Percentiles rank a stretch among this genome's conserved stretches.
Evolutionary conservation across 2,797 vertebrate species (phyloP).

Genomic region (Gallinago nigripennis): DNA sequence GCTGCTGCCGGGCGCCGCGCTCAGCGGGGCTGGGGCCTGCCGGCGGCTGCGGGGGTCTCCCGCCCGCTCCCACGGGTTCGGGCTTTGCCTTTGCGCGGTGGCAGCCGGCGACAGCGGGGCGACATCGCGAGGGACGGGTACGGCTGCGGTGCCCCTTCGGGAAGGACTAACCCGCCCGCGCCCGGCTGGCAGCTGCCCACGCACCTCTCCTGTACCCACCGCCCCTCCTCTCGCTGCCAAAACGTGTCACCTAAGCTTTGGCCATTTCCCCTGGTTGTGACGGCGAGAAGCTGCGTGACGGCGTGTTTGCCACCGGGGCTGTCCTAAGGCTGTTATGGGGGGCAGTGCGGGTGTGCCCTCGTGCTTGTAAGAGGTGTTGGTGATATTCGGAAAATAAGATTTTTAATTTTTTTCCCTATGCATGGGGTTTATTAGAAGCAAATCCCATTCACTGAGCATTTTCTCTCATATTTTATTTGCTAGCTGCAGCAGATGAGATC

Average conservation of each 20-base stretch:
- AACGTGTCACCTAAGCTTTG: not conserved
- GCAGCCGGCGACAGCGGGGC: not conserved
- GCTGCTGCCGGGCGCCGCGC: too few relatives aligned
- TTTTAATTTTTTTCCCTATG: not conserved
- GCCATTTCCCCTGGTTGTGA: not conserved
- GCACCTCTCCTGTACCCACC: not conserved
- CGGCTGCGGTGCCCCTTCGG: too few relatives aligned
- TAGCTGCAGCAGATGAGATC: not conserved
- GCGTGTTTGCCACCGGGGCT: not conserved
- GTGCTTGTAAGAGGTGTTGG: not conserved
- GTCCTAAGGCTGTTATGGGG: not conserved
- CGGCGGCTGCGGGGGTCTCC: too few relatives aligned
- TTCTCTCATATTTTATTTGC: not conserved
- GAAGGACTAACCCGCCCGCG: too few relatives aligned
- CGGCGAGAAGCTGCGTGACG: not conserved
- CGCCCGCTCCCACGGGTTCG: not conserved
- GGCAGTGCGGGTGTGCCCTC: not conserved
- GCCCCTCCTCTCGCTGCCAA: not conserved
- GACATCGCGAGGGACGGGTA: too few relatives aligned
- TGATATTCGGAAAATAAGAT: not conserved
- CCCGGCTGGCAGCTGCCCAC: not conserved
- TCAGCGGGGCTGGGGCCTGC: too few relatives aligned
- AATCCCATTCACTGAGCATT: not conserved
- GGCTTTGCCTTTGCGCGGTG: not conserved
- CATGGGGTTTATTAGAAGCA: not conserved